phyloP scores from a whole-genome alignment of 1,140 invertebrate genomes.

The Tenebrio molitor region DNA sequence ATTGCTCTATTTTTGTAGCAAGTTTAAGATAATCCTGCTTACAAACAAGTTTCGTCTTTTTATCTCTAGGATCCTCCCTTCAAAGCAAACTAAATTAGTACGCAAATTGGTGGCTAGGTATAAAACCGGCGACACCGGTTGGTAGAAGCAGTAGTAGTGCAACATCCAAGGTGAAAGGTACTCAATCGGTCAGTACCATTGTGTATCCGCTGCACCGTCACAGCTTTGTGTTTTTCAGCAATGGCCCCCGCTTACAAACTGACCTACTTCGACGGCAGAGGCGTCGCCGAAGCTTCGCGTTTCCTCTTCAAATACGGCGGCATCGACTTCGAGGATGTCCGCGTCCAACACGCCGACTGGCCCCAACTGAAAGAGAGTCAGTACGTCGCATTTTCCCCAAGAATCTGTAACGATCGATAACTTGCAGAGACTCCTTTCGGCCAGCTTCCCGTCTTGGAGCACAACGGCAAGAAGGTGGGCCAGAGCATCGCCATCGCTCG shows the following conservation, averaged over 20 bases:
- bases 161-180: too few species aligned
- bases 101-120: too few species aligned
- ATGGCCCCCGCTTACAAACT: constrained; percentile 71
- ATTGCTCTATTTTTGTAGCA: too few species aligned
- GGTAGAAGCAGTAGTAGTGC: too few species aligned
- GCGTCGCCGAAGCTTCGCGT: constrained; percentile 80
- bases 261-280: constrained; percentile 78
- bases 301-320: constrained; percentile 79
- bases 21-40: too few species aligned
- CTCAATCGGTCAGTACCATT: too few species aligned
- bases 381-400: constrained; percentile 8
- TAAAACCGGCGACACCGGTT: too few species aligned
- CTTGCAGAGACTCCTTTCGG: constrained; percentile 79
- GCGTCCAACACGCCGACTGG: constrained; percentile 72
- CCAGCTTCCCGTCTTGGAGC: constrained; percentile 80
- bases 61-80: too few species aligned
- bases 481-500: constrained; percentile 80
- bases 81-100: too few species aligned
- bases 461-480: constrained; percentile 77
- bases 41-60: too few species aligned
- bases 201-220: too few species aligned
- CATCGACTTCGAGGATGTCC: constrained; percentile 79
- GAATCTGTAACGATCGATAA: not conserved
- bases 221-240: too few species aligned
- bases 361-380: constrained; percentile 69